These are phyloP conservation scores for Heliconius eleuchia DNA, from an alignment of 1,140 invertebrate genomes.

Conservation along the genomic window DNA sequence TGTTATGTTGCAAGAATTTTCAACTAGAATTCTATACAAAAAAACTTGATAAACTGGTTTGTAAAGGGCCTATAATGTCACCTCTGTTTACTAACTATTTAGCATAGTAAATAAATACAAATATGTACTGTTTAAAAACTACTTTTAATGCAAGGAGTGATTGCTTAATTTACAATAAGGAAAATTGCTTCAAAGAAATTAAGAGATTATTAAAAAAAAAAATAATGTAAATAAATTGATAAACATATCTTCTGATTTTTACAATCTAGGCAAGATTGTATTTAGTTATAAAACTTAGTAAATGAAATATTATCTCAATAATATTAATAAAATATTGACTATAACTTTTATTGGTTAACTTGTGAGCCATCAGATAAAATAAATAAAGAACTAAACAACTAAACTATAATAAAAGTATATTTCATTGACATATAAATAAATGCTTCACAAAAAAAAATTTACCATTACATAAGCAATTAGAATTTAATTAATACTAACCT, in stretches of 20 bases:
- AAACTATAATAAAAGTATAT: too few relatives aligned
- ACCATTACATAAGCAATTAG: neutral
- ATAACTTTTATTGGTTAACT: too few relatives aligned
- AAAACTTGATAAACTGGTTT: constrained; percentile 23
- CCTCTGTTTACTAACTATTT: constrained; percentile 13
- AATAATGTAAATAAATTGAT: too few relatives aligned
- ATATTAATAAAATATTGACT: too few relatives aligned
- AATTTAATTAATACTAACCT: constrained; percentile 81
- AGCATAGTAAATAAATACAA: constrained; percentile 12
- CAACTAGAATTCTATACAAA: neutral
- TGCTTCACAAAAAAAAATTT: too few relatives aligned
- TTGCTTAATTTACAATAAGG: neutral
- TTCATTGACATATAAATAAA: too few relatives aligned
- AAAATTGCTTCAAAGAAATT: neutral
- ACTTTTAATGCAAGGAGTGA: neutral
- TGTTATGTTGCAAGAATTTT: constrained; percentile 6
- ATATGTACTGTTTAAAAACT: neutral
- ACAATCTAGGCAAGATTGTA: too few relatives aligned
- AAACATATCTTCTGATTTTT: too few relatives aligned
- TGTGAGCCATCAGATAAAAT: too few relatives aligned
- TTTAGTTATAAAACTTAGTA: too few relatives aligned
- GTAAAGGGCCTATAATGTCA: constrained; percentile 16
- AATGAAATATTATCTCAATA: too few relatives aligned
- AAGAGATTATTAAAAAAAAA: neutral
- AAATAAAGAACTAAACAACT: too few relatives aligned